Evolutionary conservation across 2,888 invertebrate species (phyloP).

Genomic region (Drosophila affinis): DNA sequence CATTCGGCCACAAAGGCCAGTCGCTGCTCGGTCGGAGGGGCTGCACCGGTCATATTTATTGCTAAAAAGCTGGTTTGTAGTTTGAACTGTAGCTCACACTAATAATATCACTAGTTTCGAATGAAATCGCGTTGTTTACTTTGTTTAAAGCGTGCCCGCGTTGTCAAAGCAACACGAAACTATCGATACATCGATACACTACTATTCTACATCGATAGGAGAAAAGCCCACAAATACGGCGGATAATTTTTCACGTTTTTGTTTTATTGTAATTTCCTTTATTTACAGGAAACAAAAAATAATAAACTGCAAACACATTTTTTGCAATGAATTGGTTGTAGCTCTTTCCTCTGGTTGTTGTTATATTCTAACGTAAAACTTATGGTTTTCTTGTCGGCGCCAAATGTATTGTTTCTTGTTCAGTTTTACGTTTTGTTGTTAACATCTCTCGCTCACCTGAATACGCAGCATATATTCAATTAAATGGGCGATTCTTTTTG

Average conservation of each 20-base stretch:
- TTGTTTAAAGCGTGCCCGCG: slow-evolving; percentile 56
- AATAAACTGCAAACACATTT: slow-evolving; percentile 65
- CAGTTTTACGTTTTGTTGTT: slow-evolving; percentile 41
- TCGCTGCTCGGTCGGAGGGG: slow-evolving; percentile 26
- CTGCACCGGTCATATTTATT: slow-evolving; percentile 23
- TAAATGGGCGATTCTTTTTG: slow-evolving; percentile 50
- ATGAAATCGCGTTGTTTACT: slow-evolving; percentile 28
- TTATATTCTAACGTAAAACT: slow-evolving; percentile 60
- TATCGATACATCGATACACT: no score
- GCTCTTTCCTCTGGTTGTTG: slow-evolving; percentile 63
- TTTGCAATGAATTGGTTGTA: slow-evolving; percentile 75
- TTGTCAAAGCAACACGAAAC: slow-evolving; percentile 46
- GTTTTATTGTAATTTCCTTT: slow-evolving; percentile 73
- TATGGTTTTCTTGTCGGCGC: slow-evolving; percentile 51
- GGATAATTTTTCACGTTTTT: slow-evolving; percentile 12
- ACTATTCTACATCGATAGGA: not conserved
- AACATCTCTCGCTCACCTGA: slow-evolving; percentile 48
- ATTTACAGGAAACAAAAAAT: slow-evolving; percentile 78
- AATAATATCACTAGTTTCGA: slow-evolving; percentile 23
- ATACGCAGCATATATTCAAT: slow-evolving; percentile 44
- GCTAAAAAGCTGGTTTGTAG: not conserved
- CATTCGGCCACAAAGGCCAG: slow-evolving; percentile 91
- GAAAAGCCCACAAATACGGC: no score
- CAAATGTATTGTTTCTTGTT: slow-evolving; percentile 53
- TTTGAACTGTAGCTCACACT: slow-evolving; percentile 46